A percentile compares a stretch with the other conserved stretches of the same genome.
These are phyloP conservation scores for Branchinecta sandiegonensis DNA, from an alignment of 2,888 invertebrate species.

Conservation along the genomic window DNA sequence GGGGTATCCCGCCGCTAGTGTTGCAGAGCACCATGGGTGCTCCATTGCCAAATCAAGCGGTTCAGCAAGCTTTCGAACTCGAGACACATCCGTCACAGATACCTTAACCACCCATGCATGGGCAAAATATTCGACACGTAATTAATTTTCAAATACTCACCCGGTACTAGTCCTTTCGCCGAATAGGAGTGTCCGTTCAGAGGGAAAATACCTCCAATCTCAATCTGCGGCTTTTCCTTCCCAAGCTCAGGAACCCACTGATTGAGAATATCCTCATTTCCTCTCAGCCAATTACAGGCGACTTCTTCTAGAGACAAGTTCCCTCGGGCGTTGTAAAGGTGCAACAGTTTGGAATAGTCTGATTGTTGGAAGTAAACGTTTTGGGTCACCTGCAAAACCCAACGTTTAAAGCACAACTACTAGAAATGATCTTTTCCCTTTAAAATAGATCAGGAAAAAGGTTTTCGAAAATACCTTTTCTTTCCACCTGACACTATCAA, in stretches of 20 bases:
- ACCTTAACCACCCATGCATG: no score
- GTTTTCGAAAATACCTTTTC: no score
- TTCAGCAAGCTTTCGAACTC: no score
- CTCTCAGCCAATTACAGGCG: conserved; percentile 53
- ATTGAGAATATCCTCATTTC: conserved; percentile 36
- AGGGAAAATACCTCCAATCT: conserved; percentile 56
- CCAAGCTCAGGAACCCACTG: conserved; percentile 35
- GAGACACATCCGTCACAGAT: no score
- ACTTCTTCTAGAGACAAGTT: conserved; percentile 34
- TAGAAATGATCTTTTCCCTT: no score
- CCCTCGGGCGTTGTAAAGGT: conserved; percentile 30
- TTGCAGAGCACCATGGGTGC: no score
- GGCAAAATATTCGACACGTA: no score
- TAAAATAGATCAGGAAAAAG: no score
- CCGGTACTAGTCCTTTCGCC: conserved; percentile 44
- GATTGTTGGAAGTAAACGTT: conserved; percentile 39
- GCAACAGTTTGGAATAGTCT: conserved; percentile 42
- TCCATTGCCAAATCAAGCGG: no score
- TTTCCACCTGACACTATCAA: no score
- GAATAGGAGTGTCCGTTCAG: conserved; percentile 44
- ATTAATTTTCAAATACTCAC: conserved; percentile 30
- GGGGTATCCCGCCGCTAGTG: no score
- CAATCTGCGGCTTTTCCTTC: conserved; percentile 36
- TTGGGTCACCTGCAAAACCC: conserved; percentile 35
- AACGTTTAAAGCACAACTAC: no score